Evolutionary conservation across 2,797 vertebrate genomes (phyloP), one percentile per base, ranked within the genome.

Genomic region (Anguilla anguilla): DNA sequence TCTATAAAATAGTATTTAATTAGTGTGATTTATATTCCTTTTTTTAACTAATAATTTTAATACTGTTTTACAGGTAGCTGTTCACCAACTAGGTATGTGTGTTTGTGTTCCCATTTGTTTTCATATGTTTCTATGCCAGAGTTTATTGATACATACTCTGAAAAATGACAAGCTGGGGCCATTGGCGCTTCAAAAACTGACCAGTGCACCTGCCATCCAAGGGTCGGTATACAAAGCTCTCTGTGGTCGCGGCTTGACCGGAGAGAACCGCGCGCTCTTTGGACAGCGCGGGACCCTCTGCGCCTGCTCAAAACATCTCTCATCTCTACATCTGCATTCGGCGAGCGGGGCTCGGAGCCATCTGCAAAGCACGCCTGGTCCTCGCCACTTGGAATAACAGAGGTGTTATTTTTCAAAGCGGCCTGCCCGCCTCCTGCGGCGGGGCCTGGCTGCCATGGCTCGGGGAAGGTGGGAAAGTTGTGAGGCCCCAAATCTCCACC

Each of bases 371-470:
- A 95, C 94, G 94, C 96, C 97, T 97, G 96, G 97, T 98, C 96
- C 97, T 95, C 94, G 96, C 97, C 97, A 97, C 97, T 96, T 97
- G 97, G 96, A 98, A 98, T 98, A 98, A 98, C 97, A 97, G 98
- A 99, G 97, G 98, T 99, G 97, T 99, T 98, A 97, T 98, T 98
- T 99, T 99, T 99, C 98, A 98, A 99, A 99, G 98, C 97, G 93
- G 95, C 92, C 95, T 95, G 95, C 96, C 94, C 93, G 96, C 97
- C 97, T 98, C 98, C 98, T 96, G 97, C 96, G 93, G 64, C 6
- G 97, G 95, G 97, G 94, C 95, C 96, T 95, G 95, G 95, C 93
- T 95, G 96, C 97, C 96, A 96, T 89, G 96, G 97, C 98, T 98
- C 97, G 97, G 96, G 96, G 97, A 97, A 98, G 97, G 97, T 97